Base-by-base conservation (phyloP, 2,797 vertebrate species). In the Tamandua tetradactyla region DNA sequence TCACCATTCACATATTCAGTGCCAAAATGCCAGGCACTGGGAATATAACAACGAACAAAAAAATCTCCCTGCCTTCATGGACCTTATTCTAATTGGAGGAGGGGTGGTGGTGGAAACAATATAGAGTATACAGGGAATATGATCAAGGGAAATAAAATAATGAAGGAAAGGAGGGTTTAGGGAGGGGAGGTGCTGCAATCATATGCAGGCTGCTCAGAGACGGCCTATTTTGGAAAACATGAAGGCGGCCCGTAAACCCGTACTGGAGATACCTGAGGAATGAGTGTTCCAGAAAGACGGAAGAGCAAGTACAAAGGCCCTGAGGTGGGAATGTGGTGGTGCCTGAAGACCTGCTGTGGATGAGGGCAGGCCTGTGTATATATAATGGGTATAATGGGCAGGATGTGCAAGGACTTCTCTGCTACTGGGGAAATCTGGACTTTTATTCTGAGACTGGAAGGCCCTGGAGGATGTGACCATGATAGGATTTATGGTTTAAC, bases 301-400 rank as follows among this genome's bases (percentile, higher is more conserved):
- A 55, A 55, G 55, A 55, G 18, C 32, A 64, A 17, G 44, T 6
- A 55, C 61, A 15, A 66, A 85, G 74, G 64, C 27, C 49, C 55
- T 20, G 20, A 20, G 55, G 32, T 0, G 3, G 55, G 55, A 3
- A 55, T 27, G 37, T 27, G 25, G 47, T 25, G 11, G 47, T 12
- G 5, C 52, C 81, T 32, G 57, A 23, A 17, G 62, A 62, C 40
- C 10, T n/a, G 30, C 18, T 14, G 32, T 52, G 78, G 37, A 23
- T n/a, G 47, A 52, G 17, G 49, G 49, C 49, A 52, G 49, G 49
- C 57, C n/a, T n/a, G n/a, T 14, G 25, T 5, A 18, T 30, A 10
- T 1, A 5, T 0, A 1, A 27, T 4, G 22, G 18, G 22, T 25
- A 2, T 0, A 2, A 5, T 3, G 44, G 15, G 25, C 47, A 68